Evolutionary conservation across 2,888 invertebrate species (phyloP), one percentile per base, ranked within the genome.

Genomic region (Pardosa pseudoannulata): DNA sequence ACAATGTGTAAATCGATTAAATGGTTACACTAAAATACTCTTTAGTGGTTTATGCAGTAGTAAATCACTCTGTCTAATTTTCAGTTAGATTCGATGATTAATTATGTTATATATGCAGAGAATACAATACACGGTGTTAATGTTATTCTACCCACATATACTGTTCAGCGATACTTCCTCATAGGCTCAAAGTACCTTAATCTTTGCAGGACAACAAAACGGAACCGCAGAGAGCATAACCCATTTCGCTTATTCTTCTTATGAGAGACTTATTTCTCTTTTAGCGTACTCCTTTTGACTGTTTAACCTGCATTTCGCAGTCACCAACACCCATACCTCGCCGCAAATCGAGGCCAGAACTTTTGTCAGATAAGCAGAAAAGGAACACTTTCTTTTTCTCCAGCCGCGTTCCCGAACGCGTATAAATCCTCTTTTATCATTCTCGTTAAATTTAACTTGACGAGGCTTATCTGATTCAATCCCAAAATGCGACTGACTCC

Each of bases 361-460:
- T 6, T 46, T 56, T 19, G 19, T 23, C 16, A 19, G 56, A 56
- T 56, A 56, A 56, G 16, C 19, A 23, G 56, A 16, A 7, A 46
- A 56, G 23, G 6, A 56, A 56, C 56, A 56, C 56, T 23, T 56
- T 56, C 56, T 56, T 56, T 56, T n/a, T 23, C 56, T 23, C 56
- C 2, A 46, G 16, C 16, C 36, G 6, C 36, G n/a, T n/a, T n/a
- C n/a, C n/a, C n/a, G n/a, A n/a, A n/a, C n/a, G 36, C 36, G 11
- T 36, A 7, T 36, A 56, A 56, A 56, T 56, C 56, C 23, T 16
- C 23, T 5, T 56, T 23, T 5, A 23, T 56, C 56, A 56, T 2
- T 56, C 56, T 56, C 56, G 56, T 56, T 56, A 56, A 56, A 56
- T 56, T 56, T 56, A 56, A 56, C 56, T 56, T 23, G 11, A 16